These are phyloP conservation scores for Cariama cristata DNA, from an alignment of 2,113 vertebrate species.

Conservation along the genomic window DNA sequence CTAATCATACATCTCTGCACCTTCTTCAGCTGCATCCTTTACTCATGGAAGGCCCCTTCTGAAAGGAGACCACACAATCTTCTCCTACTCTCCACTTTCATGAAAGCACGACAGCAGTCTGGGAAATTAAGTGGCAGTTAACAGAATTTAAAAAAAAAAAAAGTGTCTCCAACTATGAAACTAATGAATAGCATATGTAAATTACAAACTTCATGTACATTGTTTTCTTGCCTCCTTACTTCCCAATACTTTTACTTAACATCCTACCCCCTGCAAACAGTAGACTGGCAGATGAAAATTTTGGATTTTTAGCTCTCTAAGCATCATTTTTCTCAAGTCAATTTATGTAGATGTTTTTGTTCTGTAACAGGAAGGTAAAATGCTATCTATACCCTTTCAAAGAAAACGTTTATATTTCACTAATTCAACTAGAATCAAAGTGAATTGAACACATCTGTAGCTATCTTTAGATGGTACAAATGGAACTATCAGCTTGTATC, in stretches of 20 bases:
- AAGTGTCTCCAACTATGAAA: background rate
- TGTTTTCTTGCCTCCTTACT: background rate
- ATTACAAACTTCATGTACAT: background rate
- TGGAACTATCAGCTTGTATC: background rate
- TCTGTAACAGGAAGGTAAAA: background rate
- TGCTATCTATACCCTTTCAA: background rate
- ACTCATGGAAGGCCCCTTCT: background rate
- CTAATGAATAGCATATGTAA: background rate
- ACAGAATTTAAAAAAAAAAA: background rate
- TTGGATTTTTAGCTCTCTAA: background rate
- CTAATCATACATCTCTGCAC: background rate
- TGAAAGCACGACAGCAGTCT: background rate
- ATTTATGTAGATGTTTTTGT: background rate
- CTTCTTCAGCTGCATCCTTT: background rate
- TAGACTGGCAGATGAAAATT: background rate
- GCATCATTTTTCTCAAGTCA: background rate
- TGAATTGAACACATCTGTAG: background rate
- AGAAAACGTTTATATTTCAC: background rate
- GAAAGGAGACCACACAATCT: background rate
- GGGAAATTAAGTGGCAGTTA: background rate
- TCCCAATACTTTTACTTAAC: background rate
- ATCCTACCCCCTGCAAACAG: background rate
- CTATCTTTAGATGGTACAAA: background rate
- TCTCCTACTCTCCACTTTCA: background rate
- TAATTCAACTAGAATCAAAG: background rate